Evolutionary conservation across 2,888 invertebrate species (phyloP).

Genomic region (Iphiclides podalirius): DNA sequence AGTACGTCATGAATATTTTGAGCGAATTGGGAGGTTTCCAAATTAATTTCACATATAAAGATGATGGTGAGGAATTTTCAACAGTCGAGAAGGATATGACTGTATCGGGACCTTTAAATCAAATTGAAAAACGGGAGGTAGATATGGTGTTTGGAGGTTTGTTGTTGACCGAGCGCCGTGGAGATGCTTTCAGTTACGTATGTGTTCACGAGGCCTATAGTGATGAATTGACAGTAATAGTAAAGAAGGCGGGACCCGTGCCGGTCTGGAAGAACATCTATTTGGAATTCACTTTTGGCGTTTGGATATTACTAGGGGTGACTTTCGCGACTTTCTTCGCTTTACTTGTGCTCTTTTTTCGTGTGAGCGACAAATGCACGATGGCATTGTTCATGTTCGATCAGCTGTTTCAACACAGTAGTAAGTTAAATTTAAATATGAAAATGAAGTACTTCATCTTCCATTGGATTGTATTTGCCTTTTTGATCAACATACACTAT

Average conservation of each 20-base stretch:
- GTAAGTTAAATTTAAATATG: conserved; percentile 28
- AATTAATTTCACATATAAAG: conserved; percentile 37
- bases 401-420: conserved; percentile 39
- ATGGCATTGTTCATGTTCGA: conserved; percentile 41
- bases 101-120: conserved; percentile 38
- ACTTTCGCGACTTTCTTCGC: conserved; percentile 35
- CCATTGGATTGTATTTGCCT: conserved; percentile 49
- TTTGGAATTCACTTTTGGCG: conserved; percentile 37
- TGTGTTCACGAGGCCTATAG: conserved; percentile 38
- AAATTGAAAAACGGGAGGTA: conserved; percentile 31
- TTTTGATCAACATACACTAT: conserved; percentile 44
- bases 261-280: conserved; percentile 42
- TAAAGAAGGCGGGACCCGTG: conserved; percentile 37
- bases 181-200: conserved; percentile 39
- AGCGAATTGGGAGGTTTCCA: conserved; percentile 43
- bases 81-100: conserved; percentile 28
- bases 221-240: conserved; percentile 45
- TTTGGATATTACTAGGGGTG: conserved; percentile 41
- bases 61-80: conserved; percentile 31
- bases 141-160: conserved; percentile 37
- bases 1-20: conserved; percentile 39
- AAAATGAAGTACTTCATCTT: conserved; percentile 36
- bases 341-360: conserved; percentile 32
- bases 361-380: conserved; percentile 33
- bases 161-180: conserved; percentile 34